phyloP scores from a whole-genome alignment of 2,888 invertebrate species.

The Polydrusus tereticollis region DNA sequence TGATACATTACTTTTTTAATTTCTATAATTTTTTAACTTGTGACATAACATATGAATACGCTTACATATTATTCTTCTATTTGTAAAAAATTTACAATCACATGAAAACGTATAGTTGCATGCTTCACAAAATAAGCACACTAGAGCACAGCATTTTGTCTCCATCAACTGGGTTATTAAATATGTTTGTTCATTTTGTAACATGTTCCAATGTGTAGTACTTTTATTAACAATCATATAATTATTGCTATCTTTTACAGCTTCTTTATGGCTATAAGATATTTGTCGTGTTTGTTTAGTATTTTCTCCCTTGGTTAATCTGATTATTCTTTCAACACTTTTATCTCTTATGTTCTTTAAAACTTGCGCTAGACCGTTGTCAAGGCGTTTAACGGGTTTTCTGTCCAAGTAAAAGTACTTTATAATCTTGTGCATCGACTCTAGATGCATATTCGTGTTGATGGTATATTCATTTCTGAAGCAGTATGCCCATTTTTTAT shows the following conservation, averaged over 20 bases:
- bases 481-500: not conserved
- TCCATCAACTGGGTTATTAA: too few relatives aligned
- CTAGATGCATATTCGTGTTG: constrained; percentile 24
- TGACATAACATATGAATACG: not conserved
- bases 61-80: not conserved
- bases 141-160: not conserved
- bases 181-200: too few relatives aligned
- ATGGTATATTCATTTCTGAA: not conserved
- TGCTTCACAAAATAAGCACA: not conserved
- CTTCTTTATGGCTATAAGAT: not conserved
- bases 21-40: too few relatives aligned
- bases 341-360: constrained; percentile 10
- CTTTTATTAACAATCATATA: not conserved
- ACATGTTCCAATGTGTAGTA: too few relatives aligned
- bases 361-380: constrained; percentile 7
- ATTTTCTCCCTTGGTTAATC: not conserved
- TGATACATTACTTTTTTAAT: too few relatives aligned
- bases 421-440: too few relatives aligned
- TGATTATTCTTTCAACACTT: constrained; percentile 11
- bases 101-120: not conserved
- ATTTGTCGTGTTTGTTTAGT: not conserved
- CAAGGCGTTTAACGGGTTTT: constrained; percentile 14
- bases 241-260: not conserved
- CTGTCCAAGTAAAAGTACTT: constrained; percentile 27
- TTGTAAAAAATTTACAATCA: not conserved